Base-by-base conservation (phyloP, 2,797 vertebrate genomes). In the Pangasius krempfi region DNA sequence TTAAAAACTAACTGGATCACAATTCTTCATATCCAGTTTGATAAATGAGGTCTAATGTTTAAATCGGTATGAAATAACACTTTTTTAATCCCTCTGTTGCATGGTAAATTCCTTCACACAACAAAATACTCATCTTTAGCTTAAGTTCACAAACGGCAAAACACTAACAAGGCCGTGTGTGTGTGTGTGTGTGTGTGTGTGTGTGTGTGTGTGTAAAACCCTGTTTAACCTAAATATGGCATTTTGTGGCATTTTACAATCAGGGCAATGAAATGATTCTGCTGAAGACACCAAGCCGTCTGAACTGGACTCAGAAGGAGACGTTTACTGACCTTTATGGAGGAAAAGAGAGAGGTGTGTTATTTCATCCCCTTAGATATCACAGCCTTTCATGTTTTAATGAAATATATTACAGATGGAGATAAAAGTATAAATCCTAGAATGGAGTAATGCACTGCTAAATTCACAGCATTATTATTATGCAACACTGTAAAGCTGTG, bases 161-260 rank as follows among this genome's bases (percentile, higher is more conserved):
- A 25, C 60, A 62, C 6, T 27, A 62, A 7, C 60, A 22, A 60
- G 20, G 58, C 5, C 20, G 40, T 44, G 40, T 44, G 40, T 44
- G 40, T 44, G 40, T 44, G 40, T 44, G 40, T 44, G 44, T 44
- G 44, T 44, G 44, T 44, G 44, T 44, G 44, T 44, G 44, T 44
- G 44, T 44, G 44, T 44, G 44, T 44, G 44, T 44, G 44, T 44
- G 58, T 33, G 33, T 60, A 5, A 70, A 76, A 81, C 83, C 75
- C 33, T 84, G 50, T 87, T 90, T 80, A 60, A 89, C 64, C 50
- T 60, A 62, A 64, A 86, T 62, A 54, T 86, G 84, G 47, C n/a
- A 33, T 68, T 68, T 33, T 66, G 60, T 89, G 88, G 88, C 89
- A 90, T 91, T 91, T 89, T 76, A 87, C 78, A 85, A 88, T 89